phyloP scores from a whole-genome alignment of 2,113 vertebrate genomes.

The Phaethornis superciliosus region DNA sequence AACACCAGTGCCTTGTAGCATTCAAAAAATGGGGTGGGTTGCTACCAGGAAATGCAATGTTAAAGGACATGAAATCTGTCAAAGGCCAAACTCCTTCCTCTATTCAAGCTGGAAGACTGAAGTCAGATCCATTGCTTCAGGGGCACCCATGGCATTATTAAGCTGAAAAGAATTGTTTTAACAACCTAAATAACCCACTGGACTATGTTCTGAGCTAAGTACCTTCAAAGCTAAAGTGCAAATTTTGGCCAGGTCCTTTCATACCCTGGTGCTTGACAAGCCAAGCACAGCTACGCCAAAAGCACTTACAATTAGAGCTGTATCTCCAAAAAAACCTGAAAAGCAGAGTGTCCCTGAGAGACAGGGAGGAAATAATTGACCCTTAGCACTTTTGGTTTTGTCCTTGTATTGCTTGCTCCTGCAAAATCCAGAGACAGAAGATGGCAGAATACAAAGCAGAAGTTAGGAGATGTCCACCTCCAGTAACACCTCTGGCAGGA shows the following conservation, averaged over 20 bases:
- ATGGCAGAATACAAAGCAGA: not conserved
- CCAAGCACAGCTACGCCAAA: not conserved
- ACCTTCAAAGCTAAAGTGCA: not conserved
- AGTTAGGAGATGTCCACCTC: not conserved
- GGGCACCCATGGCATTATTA: not conserved
- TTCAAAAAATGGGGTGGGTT: not conserved
- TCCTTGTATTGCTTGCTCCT: not conserved
- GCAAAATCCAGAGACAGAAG: not conserved
- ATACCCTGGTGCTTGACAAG: not conserved
- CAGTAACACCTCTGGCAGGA: not conserved
- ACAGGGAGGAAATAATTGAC: conserved; percentile 14
- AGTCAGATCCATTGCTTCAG: not conserved
- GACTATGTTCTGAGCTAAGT: not conserved
- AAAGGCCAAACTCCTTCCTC: not conserved
- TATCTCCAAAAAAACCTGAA: not conserved
- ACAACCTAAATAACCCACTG: not conserved
- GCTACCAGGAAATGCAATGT: not conserved
- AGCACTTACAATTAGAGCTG: not conserved
- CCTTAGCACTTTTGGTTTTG: not conserved
- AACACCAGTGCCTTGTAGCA: not conserved
- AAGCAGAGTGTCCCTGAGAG: not conserved
- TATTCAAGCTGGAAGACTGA: not conserved
- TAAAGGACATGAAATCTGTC: not conserved
- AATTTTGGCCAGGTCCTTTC: not conserved
- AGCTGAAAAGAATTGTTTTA: not conserved